phyloP scores from a whole-genome alignment of 2,797 vertebrate genomes.

The Eutrigla gurnardus region DNA sequence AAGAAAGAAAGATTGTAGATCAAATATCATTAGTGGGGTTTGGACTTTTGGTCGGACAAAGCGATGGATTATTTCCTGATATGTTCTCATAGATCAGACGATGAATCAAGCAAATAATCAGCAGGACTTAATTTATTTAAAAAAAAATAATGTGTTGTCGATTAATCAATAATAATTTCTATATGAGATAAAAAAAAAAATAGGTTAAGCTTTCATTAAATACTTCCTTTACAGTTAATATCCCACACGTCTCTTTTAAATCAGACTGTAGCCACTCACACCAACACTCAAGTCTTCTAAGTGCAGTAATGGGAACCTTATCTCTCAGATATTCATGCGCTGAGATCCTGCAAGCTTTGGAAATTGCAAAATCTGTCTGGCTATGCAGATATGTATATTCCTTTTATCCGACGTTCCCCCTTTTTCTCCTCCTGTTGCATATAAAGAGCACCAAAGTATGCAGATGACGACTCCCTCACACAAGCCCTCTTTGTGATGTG shows the following conservation, averaged over 20 bases:
- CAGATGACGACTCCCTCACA: conserved; percentile 54
- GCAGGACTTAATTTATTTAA: neutral
- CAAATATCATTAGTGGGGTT: neutral
- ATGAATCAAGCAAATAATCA: neutral
- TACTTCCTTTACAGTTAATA: no score
- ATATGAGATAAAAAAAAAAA: no score
- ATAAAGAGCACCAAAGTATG: conserved; percentile 39
- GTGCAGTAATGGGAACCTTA: neutral
- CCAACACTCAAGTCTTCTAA: no score
- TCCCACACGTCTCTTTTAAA: no score
- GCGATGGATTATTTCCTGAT: neutral
- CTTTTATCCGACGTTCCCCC: conserved; percentile 22
- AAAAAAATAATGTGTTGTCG: no score
- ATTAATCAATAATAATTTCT: neutral
- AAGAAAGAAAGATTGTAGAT: neutral
- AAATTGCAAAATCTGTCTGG: neutral
- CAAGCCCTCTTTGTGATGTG: conserved; percentile 67
- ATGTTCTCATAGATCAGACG: neutral
- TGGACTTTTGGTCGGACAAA: neutral
- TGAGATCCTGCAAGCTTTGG: neutral
- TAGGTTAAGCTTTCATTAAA: no score
- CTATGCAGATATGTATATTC: conserved; percentile 23
- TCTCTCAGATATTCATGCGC: neutral
- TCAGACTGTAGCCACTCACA: no score
- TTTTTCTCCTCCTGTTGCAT: conserved; percentile 31